Base-by-base conservation (phyloP, 2,797 vertebrate species). In the Pipistrellus pygmaeus region DNA sequence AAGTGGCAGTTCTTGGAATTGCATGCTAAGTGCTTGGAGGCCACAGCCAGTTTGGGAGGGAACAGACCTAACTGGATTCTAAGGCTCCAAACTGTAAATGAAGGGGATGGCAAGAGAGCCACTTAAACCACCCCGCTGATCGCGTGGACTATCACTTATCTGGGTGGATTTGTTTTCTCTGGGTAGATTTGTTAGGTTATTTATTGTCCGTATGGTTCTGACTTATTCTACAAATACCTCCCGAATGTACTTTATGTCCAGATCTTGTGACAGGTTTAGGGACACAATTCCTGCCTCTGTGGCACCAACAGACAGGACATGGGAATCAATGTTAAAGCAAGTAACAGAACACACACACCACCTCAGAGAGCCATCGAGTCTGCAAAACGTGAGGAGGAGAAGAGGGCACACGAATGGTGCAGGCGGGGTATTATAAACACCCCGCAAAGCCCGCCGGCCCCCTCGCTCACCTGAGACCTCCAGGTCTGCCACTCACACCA, bases 1-100 rank as follows among this genome's bases (percentile, higher is more conserved):
- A 87, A 86, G 72, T 88, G 82, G 92, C 27, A 25, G 87, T 30
- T n/a, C 44, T 66, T 72, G 64, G 91, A 93, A 94, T 5, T 94
- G 85, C 86, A 89, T 0, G 32, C 32, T 13, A 5, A 60, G 9
- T 51, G 66, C 35, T 23, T 27, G 5, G 69, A 94, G 69, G 81
- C 68, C 60, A 73, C 55, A 88, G 8, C 2, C 8, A 14, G 46
- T 23, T 38, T 53, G n/a, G 68, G 81, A 64, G 6, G 21, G 35
- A 91, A 3, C 21, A 51, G 6, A 32, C 6, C 15, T 12, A 76
- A 48, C 27, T 30, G 15, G 30, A 55, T 44, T 48, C n/a, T 15
- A 71, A 85, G 30, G 75, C 60, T 73, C 48, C 44, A 75, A 57
- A 83, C 25, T 68, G 20, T 20, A 75, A 64, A 68, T 48, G 0